These are phyloP conservation scores for Hyphantria cunea DNA, from an alignment of 1,140 invertebrate genomes.

Conservation along the genomic window DNA sequence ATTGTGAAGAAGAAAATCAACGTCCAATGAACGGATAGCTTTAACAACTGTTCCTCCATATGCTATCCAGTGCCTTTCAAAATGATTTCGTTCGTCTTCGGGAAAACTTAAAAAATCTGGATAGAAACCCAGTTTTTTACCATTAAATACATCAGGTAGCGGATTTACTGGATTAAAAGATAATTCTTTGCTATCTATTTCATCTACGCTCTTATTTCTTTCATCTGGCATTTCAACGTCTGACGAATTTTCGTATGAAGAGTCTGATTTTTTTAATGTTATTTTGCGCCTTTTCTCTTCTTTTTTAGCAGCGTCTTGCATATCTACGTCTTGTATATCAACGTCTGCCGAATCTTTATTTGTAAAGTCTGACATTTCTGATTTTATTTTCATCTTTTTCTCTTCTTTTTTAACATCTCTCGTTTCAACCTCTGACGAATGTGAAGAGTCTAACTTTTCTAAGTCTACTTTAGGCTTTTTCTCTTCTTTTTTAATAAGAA, in stretches of 20 bases:
- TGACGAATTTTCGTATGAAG: slow-evolving; percentile 16
- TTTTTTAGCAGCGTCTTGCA: too few relatives aligned
- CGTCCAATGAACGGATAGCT: slow-evolving; percentile 57
- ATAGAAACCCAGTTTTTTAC: slow-evolving; percentile 69
- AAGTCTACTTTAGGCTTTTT: slow-evolving; percentile 24
- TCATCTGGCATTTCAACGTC: slow-evolving; percentile 20
- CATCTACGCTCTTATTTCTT: slow-evolving; percentile 26
- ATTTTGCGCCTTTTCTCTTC: slow-evolving; percentile 26
- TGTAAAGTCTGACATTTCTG: slow-evolving; percentile 29
- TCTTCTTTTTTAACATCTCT: too few relatives aligned
- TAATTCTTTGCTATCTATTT: slow-evolving; percentile 35
- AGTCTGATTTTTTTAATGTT: slow-evolving; percentile 31
- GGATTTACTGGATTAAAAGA: slow-evolving; percentile 56
- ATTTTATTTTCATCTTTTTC: slow-evolving; percentile 33
- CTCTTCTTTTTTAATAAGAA: slow-evolving; percentile 36
- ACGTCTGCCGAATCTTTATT: slow-evolving; percentile 14
- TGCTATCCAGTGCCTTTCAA: slow-evolving; percentile 80
- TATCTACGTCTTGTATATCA: slow-evolving; percentile 7
- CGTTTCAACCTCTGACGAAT: too few relatives aligned
- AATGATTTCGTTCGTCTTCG: slow-evolving; percentile 57
- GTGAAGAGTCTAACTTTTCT: slow-evolving; percentile 12
- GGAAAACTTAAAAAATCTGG: slow-evolving; percentile 69
- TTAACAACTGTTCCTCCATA: slow-evolving; percentile 78
- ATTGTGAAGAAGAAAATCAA: slow-evolving; percentile 80
- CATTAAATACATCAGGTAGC: slow-evolving; percentile 66